Evolutionary conservation across 2,113 vertebrate genomes (phyloP).

Genomic region (Chunga burmeisteri): DNA sequence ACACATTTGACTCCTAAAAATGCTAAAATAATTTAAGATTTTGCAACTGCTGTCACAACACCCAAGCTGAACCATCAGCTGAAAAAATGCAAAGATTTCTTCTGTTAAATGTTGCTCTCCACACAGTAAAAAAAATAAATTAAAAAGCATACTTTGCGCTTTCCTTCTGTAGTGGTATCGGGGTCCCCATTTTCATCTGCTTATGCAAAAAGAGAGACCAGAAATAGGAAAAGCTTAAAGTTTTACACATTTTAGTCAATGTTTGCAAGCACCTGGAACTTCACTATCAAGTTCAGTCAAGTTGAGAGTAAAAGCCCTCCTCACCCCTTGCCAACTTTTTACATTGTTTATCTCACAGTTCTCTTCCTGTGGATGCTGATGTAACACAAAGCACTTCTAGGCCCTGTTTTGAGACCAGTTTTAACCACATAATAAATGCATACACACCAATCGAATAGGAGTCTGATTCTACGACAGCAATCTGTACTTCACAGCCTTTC

Average conservation of each 20-base stretch:
- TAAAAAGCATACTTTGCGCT: background rate
- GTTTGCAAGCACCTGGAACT: background rate
- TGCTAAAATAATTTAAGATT: background rate
- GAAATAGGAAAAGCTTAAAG: background rate
- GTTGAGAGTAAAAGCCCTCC: background rate
- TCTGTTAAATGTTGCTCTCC: background rate
- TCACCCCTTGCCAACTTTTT: background rate
- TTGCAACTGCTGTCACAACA: background rate
- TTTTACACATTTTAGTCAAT: background rate
- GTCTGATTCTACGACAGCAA: background rate
- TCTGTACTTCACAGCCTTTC: background rate
- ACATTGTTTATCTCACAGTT: rapidly evolving
- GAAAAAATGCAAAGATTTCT: background rate
- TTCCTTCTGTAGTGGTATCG: background rate
- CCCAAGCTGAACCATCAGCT: background rate
- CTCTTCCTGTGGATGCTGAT: background rate
- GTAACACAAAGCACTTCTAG: background rate
- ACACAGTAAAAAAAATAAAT: background rate
- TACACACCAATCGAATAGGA: background rate
- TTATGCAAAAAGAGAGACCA: background rate
- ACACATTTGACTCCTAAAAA: background rate
- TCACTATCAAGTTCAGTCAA: background rate
- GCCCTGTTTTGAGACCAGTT: background rate
- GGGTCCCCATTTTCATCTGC: background rate
- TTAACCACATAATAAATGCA: background rate